Base-by-base conservation (phyloP, 2,797 vertebrate genomes). In the Sebastes matsubarae region DNA sequence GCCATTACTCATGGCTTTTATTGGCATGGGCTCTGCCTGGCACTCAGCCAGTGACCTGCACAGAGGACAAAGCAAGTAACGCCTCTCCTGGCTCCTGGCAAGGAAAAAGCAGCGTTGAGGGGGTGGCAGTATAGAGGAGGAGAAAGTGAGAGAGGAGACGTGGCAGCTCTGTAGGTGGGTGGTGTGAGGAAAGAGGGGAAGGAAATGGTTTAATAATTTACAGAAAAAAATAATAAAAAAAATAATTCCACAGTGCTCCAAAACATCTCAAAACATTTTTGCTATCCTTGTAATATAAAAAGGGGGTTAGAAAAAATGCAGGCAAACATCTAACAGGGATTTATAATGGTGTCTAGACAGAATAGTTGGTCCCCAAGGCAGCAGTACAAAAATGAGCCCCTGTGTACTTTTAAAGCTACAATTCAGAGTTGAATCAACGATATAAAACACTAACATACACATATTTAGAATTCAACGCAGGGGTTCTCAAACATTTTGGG, bases 1-100 rank as follows among this genome's bases (percentile, higher is more conserved):
- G 83, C 89, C 90, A 93, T 94, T 93, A 94, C 92, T 94, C 93
- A 94, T 84, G 82, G 90, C 81, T 92, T 93, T 94, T 93, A 94
- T 94, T 94, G 93, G 91, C 93, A 93, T 85, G 81, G 90, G 90
- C 86, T 86, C 77, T 87, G 90, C 83, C 89, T 94, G 93, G 94
- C 91, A 34, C 57, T 13, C 52, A 80, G 89, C 93, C 93, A 92
- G 87, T 90, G 92, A 95, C 92, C 93, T 92, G 93, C 91, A 89
- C 92, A 94, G 87, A 93, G 94, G 94, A 94, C 93, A 94, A 92
- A 92, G 92, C 85, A 89, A 88, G 91, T 82, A 91, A 93, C 90
- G 91, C 90, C 91, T 92, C 90, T 91, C 90, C 89, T 89, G 91
- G 91, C 90, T 91, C 79, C 89, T 89, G 88, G 91, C 88, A 90